Conservation (phyloP, 2,888 invertebrate species). For the Tiliacea aurago region DNA sequence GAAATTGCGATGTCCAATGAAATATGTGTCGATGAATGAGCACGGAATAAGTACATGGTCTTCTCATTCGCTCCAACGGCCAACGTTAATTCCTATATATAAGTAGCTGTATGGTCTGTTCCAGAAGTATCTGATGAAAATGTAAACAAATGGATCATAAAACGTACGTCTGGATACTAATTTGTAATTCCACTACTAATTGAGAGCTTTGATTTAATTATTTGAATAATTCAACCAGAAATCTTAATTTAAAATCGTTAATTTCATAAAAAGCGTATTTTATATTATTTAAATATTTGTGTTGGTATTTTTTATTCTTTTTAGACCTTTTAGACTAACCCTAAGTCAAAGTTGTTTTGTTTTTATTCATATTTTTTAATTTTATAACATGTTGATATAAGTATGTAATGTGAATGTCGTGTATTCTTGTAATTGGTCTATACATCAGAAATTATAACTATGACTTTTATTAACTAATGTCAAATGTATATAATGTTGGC, state of each 20-base stretch:
- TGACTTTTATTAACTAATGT: too few species aligned
- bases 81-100: neutral
- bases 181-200: neutral
- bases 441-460: too few species aligned
- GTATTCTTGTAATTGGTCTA: too few species aligned
- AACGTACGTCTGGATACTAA: neutral
- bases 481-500: too few species aligned
- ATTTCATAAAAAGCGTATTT: too few species aligned
- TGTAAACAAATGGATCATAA: neutral
- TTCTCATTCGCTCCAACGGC: neutral
- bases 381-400: too few species aligned
- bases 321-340: too few species aligned
- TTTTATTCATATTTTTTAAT: too few species aligned
- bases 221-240: neutral
- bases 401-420: too few species aligned
- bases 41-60: neutral
- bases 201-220: neutral
- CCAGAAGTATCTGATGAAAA: neutral
- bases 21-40: too few species aligned
- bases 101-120: neutral
- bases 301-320: neutral
- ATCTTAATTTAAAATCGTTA: neutral
- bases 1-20: conserved; percentile 12
- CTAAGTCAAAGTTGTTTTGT: too few species aligned
- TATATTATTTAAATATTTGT: too few species aligned